Percentiles rank a stretch among this genome's conserved stretches.
These are phyloP conservation scores for Scarus forsteni DNA, from an alignment of 2,797 vertebrate species.

Conservation along the genomic window DNA sequence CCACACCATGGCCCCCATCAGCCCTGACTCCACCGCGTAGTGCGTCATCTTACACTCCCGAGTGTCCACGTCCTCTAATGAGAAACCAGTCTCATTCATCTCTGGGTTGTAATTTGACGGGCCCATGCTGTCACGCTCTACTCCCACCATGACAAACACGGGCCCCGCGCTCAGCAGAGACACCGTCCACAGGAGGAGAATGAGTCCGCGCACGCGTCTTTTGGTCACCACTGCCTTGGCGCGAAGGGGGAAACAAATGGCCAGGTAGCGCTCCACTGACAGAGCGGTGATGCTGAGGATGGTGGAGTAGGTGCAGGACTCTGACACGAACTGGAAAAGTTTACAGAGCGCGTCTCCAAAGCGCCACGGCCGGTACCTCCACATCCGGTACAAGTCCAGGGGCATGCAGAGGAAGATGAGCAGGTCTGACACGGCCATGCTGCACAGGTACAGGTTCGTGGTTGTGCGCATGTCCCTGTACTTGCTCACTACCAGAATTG, in stretches of 20 bases:
- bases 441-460: conserved; percentile 97
- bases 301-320: conserved; percentile 97
- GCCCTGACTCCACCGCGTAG: conserved; percentile 93
- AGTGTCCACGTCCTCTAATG: conserved; percentile 80
- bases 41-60: conserved; percentile 95
- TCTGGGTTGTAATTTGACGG: conserved; percentile 45
- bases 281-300: conserved; percentile 98
- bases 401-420: conserved; percentile 98
- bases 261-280: conserved; percentile 96
- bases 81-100: conserved; percentile 75
- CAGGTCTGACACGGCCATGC: conserved; percentile 98
- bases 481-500: conserved; percentile 93
- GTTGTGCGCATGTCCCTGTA: conserved; percentile 97
- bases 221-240: conserved; percentile 96
- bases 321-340: conserved; percentile 96
- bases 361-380: conserved; percentile 96
- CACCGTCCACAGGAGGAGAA: conserved; percentile 92
- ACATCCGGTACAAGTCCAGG: conserved; percentile 95
- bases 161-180: conserved; percentile 93
- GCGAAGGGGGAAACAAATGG: conserved; percentile 95
- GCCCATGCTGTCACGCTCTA: conserved; percentile 84
- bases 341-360: conserved; percentile 95
- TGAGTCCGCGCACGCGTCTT: conserved; percentile 90
- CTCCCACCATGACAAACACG: conserved; percentile 96
- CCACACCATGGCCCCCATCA: conserved; percentile 97